Conservation (phyloP, 1,140 invertebrate species). For the Saccostrea cuccullata region DNA sequence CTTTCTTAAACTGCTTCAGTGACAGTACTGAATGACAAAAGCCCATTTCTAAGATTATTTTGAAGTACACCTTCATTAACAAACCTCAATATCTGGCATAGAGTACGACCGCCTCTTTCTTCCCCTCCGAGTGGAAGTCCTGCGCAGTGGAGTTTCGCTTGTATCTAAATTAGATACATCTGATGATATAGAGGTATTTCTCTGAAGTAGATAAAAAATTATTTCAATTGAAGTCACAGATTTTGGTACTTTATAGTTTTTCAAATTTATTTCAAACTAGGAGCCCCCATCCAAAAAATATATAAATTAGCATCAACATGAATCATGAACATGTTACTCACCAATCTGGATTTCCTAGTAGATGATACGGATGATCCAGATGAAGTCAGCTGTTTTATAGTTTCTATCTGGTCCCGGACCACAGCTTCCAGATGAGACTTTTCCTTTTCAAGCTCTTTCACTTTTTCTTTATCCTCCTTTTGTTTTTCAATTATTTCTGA, state of each 20-base stretch:
- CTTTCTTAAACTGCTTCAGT: too few species aligned
- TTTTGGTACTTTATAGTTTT: too few species aligned
- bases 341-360: neutral
- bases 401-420: constrained; percentile 9
- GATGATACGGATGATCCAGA: neutral
- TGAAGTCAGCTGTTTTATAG: neutral
- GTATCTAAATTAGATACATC: neutral
- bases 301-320: too few species aligned
- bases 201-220: neutral
- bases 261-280: too few species aligned
- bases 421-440: constrained; percentile 35
- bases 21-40: too few species aligned
- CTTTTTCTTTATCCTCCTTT: constrained; percentile 31
- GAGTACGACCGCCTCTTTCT: constrained; percentile 46
- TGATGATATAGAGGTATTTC: neutral
- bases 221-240: neutral
- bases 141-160: constrained; percentile 5
- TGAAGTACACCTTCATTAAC: neutral
- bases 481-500: constrained; percentile 51
- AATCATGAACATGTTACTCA: neutral
- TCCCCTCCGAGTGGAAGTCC: constrained; percentile 32
- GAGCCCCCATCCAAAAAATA: too few species aligned
- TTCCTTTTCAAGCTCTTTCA: constrained; percentile 42
- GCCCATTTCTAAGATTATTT: too few species aligned
- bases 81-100: constrained; percentile 29